phyloP scores from a whole-genome alignment of 2,797 vertebrate genomes.

The Crax fasciolata region DNA sequence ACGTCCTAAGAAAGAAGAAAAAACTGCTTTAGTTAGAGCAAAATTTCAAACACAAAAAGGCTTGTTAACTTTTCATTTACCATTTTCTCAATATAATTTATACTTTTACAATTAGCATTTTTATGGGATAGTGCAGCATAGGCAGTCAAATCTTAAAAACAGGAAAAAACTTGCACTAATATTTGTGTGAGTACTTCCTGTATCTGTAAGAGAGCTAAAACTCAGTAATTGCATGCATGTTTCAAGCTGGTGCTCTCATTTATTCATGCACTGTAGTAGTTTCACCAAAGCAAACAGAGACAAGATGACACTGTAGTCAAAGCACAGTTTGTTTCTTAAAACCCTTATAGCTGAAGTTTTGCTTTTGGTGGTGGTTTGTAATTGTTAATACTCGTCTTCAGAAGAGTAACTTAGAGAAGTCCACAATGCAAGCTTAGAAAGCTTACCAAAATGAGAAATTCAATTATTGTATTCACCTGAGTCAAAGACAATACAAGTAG shows the following conservation, averaged over 20 bases:
- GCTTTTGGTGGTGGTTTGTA: neutral
- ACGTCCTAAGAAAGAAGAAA: conserved; percentile 88
- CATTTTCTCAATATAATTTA: neutral
- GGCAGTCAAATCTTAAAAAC: neutral
- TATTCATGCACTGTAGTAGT: neutral
- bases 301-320: neutral
- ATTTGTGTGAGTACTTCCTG: neutral
- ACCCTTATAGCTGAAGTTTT: neutral
- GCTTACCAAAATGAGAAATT: neutral
- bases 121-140: neutral
- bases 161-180: neutral
- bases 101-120: neutral
- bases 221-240: neutral
- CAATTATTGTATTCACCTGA: neutral
- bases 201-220: neutral
- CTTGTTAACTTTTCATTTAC: neutral
- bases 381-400: neutral
- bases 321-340: neutral
- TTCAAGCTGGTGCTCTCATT: neutral
- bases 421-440: neutral
- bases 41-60: neutral
- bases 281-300: neutral
- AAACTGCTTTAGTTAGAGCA: neutral
- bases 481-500: neutral
- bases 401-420: accelerated